Base-by-base conservation (phyloP, 2,888 invertebrate genomes). In the Disparrhopalites patrizii region DNA sequence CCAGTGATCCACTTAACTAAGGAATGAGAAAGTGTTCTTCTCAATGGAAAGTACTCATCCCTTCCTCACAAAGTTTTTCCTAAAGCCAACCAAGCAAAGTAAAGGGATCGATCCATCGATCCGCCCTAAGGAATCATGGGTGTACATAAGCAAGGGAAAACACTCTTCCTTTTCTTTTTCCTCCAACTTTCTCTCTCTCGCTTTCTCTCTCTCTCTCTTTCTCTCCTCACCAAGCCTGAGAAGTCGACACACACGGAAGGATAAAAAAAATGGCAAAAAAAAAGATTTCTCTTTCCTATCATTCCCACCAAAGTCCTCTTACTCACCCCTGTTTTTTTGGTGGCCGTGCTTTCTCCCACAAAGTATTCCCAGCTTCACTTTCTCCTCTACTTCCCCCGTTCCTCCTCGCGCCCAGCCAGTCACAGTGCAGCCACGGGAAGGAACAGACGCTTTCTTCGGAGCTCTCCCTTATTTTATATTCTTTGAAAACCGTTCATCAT, bases 1-100 rank as follows among this genome's bases (percentile, higher is more conserved):
- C 58, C 40, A 58, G 43, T 58, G 58, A 58, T 43, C 27, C 58
- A 58, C 58, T 47, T 58, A 58, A 58, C n/a, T 58, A 58, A 47
- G 43, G 58, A 58, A 47, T 43, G 58, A 43, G 58, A 43, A 43
- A 58, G 30, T 28, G 31, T 31, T 54, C 31, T 25, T 23, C 23
- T 47, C 10, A 47, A 47, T 23, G 10, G 47, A 15, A n/a, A 40
- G 13, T 47, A 8, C 47, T 23, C 23, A 47, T 47, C 47, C 47
- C 8, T 20, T 47, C 8, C 8, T n/a, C 3, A 47, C 7, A 23
- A 47, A 47, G 47, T 47, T 47, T 47, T n/a, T 3, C 4, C n/a
- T 15, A 38, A 56, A 25, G 47, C 18, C 13, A n/a, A 43, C 43
- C 36, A 57, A 57, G 27, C 13, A 28, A 23, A 25, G 40, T 8